Evolutionary conservation across 2,888 invertebrate genomes (phyloP).

Genomic region (Caenorhabditis auriculariae): DNA sequence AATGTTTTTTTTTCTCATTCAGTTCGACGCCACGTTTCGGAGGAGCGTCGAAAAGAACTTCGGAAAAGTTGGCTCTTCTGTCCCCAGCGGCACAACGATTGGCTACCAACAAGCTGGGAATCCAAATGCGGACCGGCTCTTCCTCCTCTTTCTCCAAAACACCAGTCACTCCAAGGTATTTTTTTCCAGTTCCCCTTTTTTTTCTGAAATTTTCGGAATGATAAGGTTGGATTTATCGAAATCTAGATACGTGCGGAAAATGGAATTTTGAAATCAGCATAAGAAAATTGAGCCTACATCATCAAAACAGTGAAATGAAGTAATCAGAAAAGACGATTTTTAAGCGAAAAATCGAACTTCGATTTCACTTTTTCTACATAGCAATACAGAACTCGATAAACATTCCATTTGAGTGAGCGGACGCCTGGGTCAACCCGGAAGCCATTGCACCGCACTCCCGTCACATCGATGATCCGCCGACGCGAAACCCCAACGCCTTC

Average conservation of each 20-base stretch:
- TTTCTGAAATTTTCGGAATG: no score
- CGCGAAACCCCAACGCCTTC: neutral
- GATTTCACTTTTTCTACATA: no score
- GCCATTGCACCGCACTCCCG: constrained; percentile 1
- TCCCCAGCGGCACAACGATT: constrained; percentile 90
- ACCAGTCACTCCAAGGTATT: no score
- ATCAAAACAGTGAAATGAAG: no score
- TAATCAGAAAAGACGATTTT: no score
- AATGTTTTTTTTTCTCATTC: neutral
- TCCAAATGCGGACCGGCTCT: constrained; percentile 50
- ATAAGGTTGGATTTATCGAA: no score
- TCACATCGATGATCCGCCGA: constrained; percentile 30
- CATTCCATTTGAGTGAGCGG: neutral
- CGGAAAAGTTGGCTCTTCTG: constrained; percentile 82
- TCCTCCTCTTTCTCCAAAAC: constrained; percentile 18
- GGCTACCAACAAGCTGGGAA: constrained; percentile 75
- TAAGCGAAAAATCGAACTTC: no score
- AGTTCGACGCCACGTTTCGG: constrained; percentile 50
- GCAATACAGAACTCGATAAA: no score
- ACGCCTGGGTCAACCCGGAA: neutral
- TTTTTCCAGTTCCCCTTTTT: no score
- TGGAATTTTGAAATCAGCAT: no score
- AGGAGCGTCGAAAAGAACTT: constrained; percentile 19
- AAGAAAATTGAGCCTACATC: no score
- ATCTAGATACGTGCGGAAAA: no score